Conservation (phyloP, 2,797 vertebrate genomes). For the Poecilia picta region DNA sequence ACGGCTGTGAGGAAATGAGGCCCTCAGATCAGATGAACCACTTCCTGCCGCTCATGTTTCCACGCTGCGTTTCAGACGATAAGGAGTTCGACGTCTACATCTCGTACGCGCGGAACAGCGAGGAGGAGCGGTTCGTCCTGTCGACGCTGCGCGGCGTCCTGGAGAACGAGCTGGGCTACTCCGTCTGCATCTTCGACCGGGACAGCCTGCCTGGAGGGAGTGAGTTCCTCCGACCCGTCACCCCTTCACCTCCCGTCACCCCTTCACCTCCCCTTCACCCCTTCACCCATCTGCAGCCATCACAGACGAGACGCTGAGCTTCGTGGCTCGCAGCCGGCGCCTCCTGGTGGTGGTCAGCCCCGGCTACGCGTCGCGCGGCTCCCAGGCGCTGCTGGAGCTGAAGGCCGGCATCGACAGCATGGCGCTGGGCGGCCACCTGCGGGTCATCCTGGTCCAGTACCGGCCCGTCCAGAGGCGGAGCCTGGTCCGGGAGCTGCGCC, state of each 20-base stretch:
- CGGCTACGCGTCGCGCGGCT: constrained; percentile 88
- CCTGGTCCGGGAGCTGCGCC: constrained; percentile 90
- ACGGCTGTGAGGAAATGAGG: not conserved
- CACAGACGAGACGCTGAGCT: constrained; percentile 95
- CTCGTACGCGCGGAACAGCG: constrained; percentile 92
- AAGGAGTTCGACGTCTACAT: constrained; percentile 97
- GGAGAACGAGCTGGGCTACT: constrained; percentile 94
- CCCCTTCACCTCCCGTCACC: constrained; percentile 1
- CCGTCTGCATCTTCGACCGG: constrained; percentile 94
- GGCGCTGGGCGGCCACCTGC: constrained; percentile 88
- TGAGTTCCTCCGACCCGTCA: constrained; percentile 79
- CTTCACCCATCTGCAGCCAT: constrained; percentile 83
- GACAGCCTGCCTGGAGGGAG: constrained; percentile 97
- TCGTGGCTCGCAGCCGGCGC: constrained; percentile 91
- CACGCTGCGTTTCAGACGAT: constrained; percentile 86
- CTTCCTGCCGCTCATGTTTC: too few species aligned
- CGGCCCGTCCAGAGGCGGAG: constrained; percentile 81
- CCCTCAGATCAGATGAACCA: not conserved
- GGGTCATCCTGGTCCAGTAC: constrained; percentile 94
- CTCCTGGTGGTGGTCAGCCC: constrained; percentile 94
- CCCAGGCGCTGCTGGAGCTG: constrained; percentile 95
- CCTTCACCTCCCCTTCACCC: constrained; percentile 2
- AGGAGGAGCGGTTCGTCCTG: constrained; percentile 96
- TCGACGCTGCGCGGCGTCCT: constrained; percentile 87
- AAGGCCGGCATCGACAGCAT: constrained; percentile 92